Conservation (phyloP, 2,113 vertebrate genomes). For the Sturnus vulgaris region DNA sequence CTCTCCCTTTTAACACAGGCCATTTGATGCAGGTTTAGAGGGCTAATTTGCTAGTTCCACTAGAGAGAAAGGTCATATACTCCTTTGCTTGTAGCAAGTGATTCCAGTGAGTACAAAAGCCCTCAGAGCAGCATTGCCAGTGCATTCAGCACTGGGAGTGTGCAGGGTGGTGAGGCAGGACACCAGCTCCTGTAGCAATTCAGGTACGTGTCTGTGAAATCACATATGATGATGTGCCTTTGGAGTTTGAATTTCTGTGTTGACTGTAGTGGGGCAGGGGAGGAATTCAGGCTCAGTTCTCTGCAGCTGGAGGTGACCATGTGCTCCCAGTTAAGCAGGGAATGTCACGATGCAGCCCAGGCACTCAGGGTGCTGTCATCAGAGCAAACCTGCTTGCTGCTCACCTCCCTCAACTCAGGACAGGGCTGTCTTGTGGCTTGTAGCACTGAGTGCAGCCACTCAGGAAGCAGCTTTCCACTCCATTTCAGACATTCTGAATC, state of each 20-base stretch:
- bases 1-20: background rate
- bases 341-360: background rate
- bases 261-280: background rate
- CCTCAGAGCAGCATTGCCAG: fast-evolving
- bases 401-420: background rate
- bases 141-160: fast-evolving
- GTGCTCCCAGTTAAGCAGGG: background rate
- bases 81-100: background rate
- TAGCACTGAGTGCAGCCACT: fast-evolving
- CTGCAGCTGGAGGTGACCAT: background rate
- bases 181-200: background rate
- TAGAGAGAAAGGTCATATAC: background rate
- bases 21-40: background rate
- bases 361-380: fast-evolving
- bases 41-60: background rate
- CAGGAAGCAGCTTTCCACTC: background rate
- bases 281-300: background rate
- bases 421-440: background rate
- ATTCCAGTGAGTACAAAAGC: background rate
- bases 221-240: background rate
- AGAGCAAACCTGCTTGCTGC: background rate
- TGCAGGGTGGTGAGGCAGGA: background rate
- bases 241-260: background rate
- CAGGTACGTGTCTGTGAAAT: background rate
- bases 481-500: background rate